Percentiles rank a stretch among this genome's conserved stretches.
Conservation (phyloP, 2,797 vertebrate genomes). For the Emys orbicularis region DNA sequence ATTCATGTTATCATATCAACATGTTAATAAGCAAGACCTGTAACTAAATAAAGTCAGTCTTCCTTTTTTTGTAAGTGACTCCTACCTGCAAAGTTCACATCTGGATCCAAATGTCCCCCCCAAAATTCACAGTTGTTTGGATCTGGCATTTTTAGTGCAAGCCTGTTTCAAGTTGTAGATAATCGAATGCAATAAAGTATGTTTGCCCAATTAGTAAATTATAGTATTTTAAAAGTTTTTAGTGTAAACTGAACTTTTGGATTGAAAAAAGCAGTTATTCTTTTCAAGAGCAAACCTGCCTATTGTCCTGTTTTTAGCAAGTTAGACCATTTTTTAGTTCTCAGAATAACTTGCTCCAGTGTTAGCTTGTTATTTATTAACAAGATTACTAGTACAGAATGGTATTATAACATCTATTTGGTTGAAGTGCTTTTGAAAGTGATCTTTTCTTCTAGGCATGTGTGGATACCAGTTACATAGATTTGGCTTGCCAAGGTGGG, state of each 20-base stretch:
- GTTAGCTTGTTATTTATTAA: neutral
- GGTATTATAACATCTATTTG: neutral
- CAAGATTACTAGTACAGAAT: neutral
- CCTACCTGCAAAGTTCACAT: neutral
- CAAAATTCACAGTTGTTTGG: neutral
- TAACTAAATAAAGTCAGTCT: neutral
- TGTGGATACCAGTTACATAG: neutral
- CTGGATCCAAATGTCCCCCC: neutral
- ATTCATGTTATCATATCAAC: neutral
- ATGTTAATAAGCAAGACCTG: neutral
- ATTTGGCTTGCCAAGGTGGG: neutral
- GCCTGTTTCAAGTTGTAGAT: neutral
- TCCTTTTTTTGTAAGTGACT: neutral
- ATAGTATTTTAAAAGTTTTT: neutral
- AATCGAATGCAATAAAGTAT: neutral
- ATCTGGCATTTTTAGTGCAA: neutral
- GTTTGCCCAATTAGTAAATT: neutral
- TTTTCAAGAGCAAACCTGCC: neutral
- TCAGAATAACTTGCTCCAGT: neutral
- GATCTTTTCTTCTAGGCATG: neutral
- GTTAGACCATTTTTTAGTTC: neutral
- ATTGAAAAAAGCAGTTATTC: neutral
- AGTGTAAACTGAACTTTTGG: neutral
- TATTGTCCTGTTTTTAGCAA: neutral
- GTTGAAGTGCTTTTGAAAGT: neutral